Evolutionary conservation across 2,797 vertebrate species (phyloP), one percentile per base, ranked within the genome.

Genomic region (Cygnus olor): DNA sequence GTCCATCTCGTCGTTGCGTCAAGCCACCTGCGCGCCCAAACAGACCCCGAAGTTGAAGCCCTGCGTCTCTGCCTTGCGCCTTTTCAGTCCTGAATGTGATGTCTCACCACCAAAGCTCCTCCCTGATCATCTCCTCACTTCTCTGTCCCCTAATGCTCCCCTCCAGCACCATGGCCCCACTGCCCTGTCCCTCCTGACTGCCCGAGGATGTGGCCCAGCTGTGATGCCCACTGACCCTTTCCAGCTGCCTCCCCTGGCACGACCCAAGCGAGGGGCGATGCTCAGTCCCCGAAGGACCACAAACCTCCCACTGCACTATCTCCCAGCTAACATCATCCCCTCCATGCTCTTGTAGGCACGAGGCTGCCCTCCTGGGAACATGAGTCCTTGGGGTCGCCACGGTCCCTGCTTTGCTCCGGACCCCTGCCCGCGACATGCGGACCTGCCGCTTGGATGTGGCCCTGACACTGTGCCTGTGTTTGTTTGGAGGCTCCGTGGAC

Each of bases 71-170:
- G 73, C 90, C 83, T 85, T 86, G 83, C 90, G 91, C 87, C 80
- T 90, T 78, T 83, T 79, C 2, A 3, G 80, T 95, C 94, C 78
- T 81, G 80, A 95, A 92, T 86, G 80, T 96, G 94, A 72, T 38
- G 74, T 95, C 82, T 90, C 9, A 9, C 93, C 81, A 5, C 94
- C 94, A 94, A 96, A 96, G 95, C 92, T 88, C 65, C 36, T 93
- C 83, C 83, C 60, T 7, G 20, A 44, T 9, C 63, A 44, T 65
- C 40, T 44, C 63, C 63, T 65, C 28, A 30, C 63, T 65, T 22
- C 63, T 65, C 40, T 28, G 10, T 44, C 40, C 63, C 63, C 40
- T 1, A 42, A 14, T 44, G 63, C 40, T 44, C 20, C 40, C 28
- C 63, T 65, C 32, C 40, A 32, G 61, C 38, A 42, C 38, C 28